phyloP scores from a whole-genome alignment of 2,797 vertebrate species.

The Fistularia tabacaria region DNA sequence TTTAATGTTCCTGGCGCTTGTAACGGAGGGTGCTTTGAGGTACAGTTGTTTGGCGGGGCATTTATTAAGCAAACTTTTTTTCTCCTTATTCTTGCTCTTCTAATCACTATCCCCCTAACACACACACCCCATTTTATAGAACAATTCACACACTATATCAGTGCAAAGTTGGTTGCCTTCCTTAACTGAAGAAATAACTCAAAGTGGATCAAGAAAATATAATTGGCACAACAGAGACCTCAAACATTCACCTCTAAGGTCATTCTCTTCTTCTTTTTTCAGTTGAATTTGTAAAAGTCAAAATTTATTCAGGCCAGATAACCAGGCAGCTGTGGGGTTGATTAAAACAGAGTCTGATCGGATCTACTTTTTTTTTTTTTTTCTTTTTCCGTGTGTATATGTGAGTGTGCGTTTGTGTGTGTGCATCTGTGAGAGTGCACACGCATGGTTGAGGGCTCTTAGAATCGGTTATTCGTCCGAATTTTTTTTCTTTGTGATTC shows the following conservation, averaged over 20 bases:
- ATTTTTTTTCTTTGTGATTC: too few relatives aligned
- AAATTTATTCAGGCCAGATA: constrained; percentile 34
- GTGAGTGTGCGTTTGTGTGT: background rate
- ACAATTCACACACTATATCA: too few relatives aligned
- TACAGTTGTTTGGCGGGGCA: too few relatives aligned
- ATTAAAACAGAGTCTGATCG: constrained; percentile 56
- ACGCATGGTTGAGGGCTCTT: background rate
- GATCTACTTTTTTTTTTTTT: constrained; percentile 49
- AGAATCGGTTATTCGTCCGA: too few relatives aligned
- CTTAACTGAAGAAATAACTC: background rate
- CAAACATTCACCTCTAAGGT: background rate
- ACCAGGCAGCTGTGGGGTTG: constrained; percentile 45
- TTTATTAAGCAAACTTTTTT: too few relatives aligned
- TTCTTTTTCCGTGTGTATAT: too few relatives aligned
- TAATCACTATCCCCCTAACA: too few relatives aligned
- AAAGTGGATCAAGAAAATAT: background rate
- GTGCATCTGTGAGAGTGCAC: too few relatives aligned
- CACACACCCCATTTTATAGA: too few relatives aligned
- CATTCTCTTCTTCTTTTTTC: background rate
- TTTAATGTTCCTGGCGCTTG: too few relatives aligned
- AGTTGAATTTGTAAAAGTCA: constrained; percentile 5
- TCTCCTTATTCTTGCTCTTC: too few relatives aligned
- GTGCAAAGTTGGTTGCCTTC: background rate
- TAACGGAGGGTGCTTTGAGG: too few relatives aligned
- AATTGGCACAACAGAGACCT: background rate